These are phyloP conservation scores for Melanotaenia duboulayi DNA, from an alignment of 2,113 vertebrate genomes.

Conservation along the genomic window DNA sequence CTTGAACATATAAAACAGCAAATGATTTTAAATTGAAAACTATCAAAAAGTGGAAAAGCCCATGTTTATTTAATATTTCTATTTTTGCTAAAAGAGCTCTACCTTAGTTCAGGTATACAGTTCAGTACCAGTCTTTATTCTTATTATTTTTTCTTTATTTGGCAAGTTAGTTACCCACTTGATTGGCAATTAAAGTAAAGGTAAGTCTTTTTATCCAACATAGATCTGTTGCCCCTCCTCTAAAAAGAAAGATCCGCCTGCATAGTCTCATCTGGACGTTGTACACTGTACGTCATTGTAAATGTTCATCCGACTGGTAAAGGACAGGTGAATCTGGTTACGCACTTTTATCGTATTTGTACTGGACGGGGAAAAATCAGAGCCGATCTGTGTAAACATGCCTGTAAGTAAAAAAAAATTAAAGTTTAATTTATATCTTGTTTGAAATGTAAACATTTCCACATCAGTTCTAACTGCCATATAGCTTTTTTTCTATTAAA, in stretches of 20 bases:
- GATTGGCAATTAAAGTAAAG: too few species aligned
- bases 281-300: neutral
- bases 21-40: too few species aligned
- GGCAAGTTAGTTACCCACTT: too few species aligned
- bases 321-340: constrained; percentile 1
- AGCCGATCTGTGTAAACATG: constrained; percentile 37
- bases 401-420: constrained; percentile 47
- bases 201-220: neutral
- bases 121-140: too few species aligned
- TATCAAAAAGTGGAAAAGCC: too few species aligned
- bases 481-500: neutral
- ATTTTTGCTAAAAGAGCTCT: too few species aligned
- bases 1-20: too few species aligned
- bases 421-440: neutral
- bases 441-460: neutral
- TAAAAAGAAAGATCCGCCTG: constrained; percentile 6
- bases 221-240: constrained; percentile 14
- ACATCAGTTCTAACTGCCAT: neutral
- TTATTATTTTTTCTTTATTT: too few species aligned
- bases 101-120: too few species aligned
- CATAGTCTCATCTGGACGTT: constrained; percentile 4
- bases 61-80: too few species aligned
- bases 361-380: neutral
- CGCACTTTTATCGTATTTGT: neutral
- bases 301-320: neutral